phyloP scores from a whole-genome alignment of 2,888 invertebrate species.

The Endomychus coccineus region DNA sequence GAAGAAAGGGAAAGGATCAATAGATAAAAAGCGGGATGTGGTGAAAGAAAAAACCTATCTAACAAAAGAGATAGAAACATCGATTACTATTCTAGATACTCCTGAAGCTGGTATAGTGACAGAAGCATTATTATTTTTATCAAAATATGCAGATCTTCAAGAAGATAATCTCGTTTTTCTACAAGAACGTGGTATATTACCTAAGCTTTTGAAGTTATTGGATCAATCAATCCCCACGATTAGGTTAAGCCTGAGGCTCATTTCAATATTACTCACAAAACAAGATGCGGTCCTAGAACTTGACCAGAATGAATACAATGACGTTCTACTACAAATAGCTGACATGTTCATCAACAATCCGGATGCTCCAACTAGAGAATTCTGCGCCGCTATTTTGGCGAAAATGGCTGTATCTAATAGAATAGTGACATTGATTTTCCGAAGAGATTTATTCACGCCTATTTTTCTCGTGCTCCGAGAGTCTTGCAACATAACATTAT shows the following conservation, averaged over 20 bases:
- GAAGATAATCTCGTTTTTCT: constrained; percentile 27
- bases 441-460: constrained; percentile 26
- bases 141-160: constrained; percentile 32
- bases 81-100: constrained; percentile 31
- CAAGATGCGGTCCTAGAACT: constrained; percentile 28
- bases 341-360: constrained; percentile 27
- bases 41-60: constrained; percentile 32
- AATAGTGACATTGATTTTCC: constrained; percentile 26
- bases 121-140: constrained; percentile 32
- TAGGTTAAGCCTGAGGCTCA: constrained; percentile 27
- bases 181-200: constrained; percentile 26
- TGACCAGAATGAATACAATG: constrained; percentile 30
- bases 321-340: constrained; percentile 27
- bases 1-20: neutral
- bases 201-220: constrained; percentile 27
- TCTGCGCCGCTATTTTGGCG: constrained; percentile 27
- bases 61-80: constrained; percentile 32
- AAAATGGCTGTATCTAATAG: constrained; percentile 25
- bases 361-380: constrained; percentile 28
- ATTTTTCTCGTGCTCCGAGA: constrained; percentile 24
- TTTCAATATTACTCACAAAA: constrained; percentile 25
- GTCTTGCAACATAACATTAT: constrained; percentile 21
- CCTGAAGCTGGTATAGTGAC: constrained; percentile 30
- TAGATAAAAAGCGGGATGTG: constrained; percentile 9
- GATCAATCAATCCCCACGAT: constrained; percentile 31